Evolutionary conservation across 2,797 vertebrate species (phyloP).

Genomic region (Gymnothorax reevesii): DNA sequence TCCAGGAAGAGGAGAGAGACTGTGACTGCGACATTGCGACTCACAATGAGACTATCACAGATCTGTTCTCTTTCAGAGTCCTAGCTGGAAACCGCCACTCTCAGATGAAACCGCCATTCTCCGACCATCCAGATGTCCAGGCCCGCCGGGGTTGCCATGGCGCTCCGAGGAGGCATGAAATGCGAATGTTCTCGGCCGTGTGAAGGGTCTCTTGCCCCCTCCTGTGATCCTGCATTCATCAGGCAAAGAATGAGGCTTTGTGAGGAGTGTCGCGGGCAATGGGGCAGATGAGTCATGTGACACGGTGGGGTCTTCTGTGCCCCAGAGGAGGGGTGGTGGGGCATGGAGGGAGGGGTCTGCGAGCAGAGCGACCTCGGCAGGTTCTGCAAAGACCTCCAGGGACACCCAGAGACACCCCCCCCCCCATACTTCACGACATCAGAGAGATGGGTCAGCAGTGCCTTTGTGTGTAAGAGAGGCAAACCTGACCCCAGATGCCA

Average conservation of each 20-base stretch:
- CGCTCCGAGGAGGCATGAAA: conserved; percentile 56
- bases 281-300: conserved; percentile 44
- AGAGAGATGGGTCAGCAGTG: not conserved
- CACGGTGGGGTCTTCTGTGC: conserved; percentile 44
- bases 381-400: conserved; percentile 47
- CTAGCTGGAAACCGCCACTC: conserved; percentile 69
- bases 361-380: conserved; percentile 40
- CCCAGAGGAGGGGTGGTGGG: conserved; percentile 53
- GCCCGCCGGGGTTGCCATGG: conserved; percentile 61
- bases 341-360: conserved; percentile 64
- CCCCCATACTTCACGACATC: not conserved
- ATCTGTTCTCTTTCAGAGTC: conserved; percentile 66
- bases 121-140: conserved; percentile 68
- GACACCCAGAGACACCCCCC: conserved; percentile 45
- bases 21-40: conserved; percentile 58
- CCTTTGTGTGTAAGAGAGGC: not conserved
- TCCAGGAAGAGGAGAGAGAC: conserved; percentile 40
- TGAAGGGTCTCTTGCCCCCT: conserved; percentile 44
- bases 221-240: conserved; percentile 53
- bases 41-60: conserved; percentile 69
- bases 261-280: conserved; percentile 54
- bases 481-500: not conserved
- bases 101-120: conserved; percentile 61
- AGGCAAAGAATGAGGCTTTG: conserved; percentile 65
- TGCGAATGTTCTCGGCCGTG: conserved; percentile 62